Conservation (phyloP, 2,888 invertebrate species). For the Agrypnus murinus region DNA sequence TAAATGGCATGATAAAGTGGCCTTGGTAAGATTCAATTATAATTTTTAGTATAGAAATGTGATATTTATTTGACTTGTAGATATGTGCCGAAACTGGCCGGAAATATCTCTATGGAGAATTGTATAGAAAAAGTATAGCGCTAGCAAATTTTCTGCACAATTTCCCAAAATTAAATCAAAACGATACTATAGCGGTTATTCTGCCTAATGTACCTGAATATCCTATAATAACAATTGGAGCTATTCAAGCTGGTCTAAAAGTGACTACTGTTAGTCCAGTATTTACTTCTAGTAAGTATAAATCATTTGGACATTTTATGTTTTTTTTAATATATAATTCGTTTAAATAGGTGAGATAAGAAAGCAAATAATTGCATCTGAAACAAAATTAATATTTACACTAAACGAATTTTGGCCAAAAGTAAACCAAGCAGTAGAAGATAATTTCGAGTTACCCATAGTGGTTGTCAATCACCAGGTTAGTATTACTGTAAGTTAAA, state of each 20-base stretch:
- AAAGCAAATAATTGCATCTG: slow-evolving; percentile 76
- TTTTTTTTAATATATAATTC: too few species aligned
- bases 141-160: slow-evolving; percentile 73
- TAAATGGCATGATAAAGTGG: slow-evolving; percentile 74
- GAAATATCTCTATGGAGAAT: slow-evolving; percentile 80
- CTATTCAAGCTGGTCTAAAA: slow-evolving; percentile 79
- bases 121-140: slow-evolving; percentile 76
- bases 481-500: too few species aligned
- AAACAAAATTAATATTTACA: slow-evolving; percentile 78
- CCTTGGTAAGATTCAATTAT: background rate
- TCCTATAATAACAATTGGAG: slow-evolving; percentile 77
- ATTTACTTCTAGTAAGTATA: slow-evolving; percentile 75
- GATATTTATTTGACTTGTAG: too few species aligned
- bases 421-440: slow-evolving; percentile 68
- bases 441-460: slow-evolving; percentile 58
- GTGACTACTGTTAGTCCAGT: slow-evolving; percentile 83
- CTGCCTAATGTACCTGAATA: slow-evolving; percentile 85
- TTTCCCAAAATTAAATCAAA: slow-evolving; percentile 76
- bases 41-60: too few species aligned
- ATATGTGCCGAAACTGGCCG: slow-evolving; percentile 82
- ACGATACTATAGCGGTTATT: slow-evolving; percentile 77
- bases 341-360: slow-evolving; percentile 77
- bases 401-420: slow-evolving; percentile 73
- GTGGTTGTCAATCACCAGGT: slow-evolving; percentile 70
- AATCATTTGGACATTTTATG: too few species aligned